Evolutionary conservation across 1,140 invertebrate genomes (phyloP).

Genomic region (Fopius arisanus): DNA sequence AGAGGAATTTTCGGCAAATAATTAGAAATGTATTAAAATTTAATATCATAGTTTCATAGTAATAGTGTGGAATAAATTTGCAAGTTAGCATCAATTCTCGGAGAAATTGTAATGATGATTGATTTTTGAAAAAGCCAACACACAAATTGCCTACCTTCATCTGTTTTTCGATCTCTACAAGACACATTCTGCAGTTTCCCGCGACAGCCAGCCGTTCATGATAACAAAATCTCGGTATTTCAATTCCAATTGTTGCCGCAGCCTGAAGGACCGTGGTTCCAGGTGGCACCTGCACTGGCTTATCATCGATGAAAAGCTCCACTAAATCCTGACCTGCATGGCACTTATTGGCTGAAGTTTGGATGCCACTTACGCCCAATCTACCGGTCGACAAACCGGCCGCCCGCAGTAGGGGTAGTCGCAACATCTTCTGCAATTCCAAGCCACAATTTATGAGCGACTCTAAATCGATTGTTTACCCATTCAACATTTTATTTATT

Average conservation of each 20-base stretch:
- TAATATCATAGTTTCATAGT: too few relatives aligned
- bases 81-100: too few relatives aligned
- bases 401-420: slow-evolving; percentile 66
- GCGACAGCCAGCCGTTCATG: slow-evolving; percentile 98
- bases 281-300: slow-evolving; percentile 71
- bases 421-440: slow-evolving; percentile 66
- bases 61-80: too few relatives aligned
- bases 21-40: too few relatives aligned
- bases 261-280: slow-evolving; percentile 70
- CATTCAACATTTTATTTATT: background rate
- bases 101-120: too few relatives aligned
- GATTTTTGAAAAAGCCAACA: background rate
- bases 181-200: slow-evolving; percentile 99
- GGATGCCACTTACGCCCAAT: slow-evolving; percentile 42
- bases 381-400: slow-evolving; percentile 46
- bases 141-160: slow-evolving; percentile 72
- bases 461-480: background rate
- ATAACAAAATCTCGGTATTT: slow-evolving; percentile 99
- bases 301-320: slow-evolving; percentile 98
- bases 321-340: slow-evolving; percentile 77
- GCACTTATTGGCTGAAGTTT: slow-evolving; percentile 44
- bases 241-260: slow-evolving; percentile 93
- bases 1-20: slow-evolving; percentile 49
- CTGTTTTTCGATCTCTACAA: slow-evolving; percentile 98
- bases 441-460: background rate